Evolutionary conservation across 2,888 invertebrate species (phyloP).

Genomic region (Margaritifera margaritifera): DNA sequence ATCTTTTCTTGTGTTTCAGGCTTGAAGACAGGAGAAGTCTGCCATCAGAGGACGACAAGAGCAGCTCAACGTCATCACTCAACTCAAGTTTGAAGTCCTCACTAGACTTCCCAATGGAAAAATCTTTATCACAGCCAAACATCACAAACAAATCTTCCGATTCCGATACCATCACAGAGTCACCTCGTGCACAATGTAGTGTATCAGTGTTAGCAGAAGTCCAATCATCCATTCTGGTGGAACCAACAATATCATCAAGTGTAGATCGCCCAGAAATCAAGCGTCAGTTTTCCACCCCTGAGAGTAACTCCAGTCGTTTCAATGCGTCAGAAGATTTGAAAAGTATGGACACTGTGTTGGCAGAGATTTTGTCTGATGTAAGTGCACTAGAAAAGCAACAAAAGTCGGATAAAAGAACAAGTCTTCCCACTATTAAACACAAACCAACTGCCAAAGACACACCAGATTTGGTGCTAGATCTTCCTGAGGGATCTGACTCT

Average conservation of each 20-base stretch:
- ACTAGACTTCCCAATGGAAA: slow-evolving; percentile 35
- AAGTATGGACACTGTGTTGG: slow-evolving; percentile 70
- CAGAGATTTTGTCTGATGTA: slow-evolving; percentile 72
- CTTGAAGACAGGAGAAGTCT: slow-evolving; percentile 56
- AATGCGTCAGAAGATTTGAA: slow-evolving; percentile 35
- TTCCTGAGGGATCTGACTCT: slow-evolving; percentile 64
- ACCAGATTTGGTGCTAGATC: slow-evolving; percentile 71
- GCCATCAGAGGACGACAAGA: slow-evolving; percentile 54
- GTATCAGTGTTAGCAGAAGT: slow-evolving; percentile 12
- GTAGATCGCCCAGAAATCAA: slow-evolving; percentile 24
- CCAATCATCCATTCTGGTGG: slow-evolving; percentile 26
- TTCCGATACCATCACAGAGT: slow-evolving; percentile 38
- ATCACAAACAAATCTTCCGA: slow-evolving; percentile 21
- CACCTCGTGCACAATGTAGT: slow-evolving; percentile 45
- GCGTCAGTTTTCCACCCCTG: slow-evolving; percentile 33
- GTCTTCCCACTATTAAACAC: slow-evolving; percentile 57
- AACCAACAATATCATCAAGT: slow-evolving; percentile 12
- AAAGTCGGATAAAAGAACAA: slow-evolving; percentile 61
- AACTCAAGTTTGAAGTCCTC: slow-evolving; percentile 35
- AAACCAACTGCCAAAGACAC: slow-evolving; percentile 66
- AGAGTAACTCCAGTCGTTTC: slow-evolving; percentile 30
- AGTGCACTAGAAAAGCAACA: slow-evolving; percentile 70
- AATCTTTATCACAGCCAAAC: slow-evolving; percentile 58
- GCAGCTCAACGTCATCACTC: slow-evolving; percentile 62
- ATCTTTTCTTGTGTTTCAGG: slow-evolving; percentile 27